Evolutionary conservation across 1,140 invertebrate species (phyloP), one percentile per base, ranked within the genome.

Genomic region (Phocides pigmalion): DNA sequence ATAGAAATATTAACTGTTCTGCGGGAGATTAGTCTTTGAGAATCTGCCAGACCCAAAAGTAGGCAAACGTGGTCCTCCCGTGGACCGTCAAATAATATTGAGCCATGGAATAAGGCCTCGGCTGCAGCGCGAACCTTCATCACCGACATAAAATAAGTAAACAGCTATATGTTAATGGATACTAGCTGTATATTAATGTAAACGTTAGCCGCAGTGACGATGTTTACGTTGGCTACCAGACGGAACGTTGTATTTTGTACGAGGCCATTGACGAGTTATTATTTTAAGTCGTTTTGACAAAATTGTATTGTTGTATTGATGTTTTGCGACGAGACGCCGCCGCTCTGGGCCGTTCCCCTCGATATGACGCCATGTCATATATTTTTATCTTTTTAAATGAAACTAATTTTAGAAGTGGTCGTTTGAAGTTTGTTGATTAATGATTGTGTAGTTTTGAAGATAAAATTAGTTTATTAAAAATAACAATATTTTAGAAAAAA

Each of bases 261-360:
- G 74, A 74, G 62, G 75, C 70, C 79, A 72, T 71, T 56, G 77
- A 59, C 37, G 51, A 58, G 51, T 70, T 62, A 53, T 35, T 51
- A 17, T 51, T 51, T 47, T 51, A 35, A n/a, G 28, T 51, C 49
- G 25, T 71, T 77, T 75, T 79, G 78, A 78, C 77, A 72, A 51
- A 72, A 70, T 66, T 61, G 73, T 62, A 12, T 62, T 35, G 62
- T 64, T 46, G 74, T 76, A 67, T 59, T 63, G 69, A 71, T 74
- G 64, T 66, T 62, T 47, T 32, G 46, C 20, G 53, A 19, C 19
- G 17, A 35, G 56, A 41, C 35, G 16, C 42, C 9, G 28, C 37
- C 56, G 25, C 25, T 28, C 42, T 16, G 15, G 25, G 8, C 28
- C 5, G 44, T 47, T 39, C 28, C 6, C 15, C 22, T 32, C 9